Evolutionary conservation across 2,797 vertebrate genomes (phyloP).

Genomic region (Onychomys arenicola): DNA sequence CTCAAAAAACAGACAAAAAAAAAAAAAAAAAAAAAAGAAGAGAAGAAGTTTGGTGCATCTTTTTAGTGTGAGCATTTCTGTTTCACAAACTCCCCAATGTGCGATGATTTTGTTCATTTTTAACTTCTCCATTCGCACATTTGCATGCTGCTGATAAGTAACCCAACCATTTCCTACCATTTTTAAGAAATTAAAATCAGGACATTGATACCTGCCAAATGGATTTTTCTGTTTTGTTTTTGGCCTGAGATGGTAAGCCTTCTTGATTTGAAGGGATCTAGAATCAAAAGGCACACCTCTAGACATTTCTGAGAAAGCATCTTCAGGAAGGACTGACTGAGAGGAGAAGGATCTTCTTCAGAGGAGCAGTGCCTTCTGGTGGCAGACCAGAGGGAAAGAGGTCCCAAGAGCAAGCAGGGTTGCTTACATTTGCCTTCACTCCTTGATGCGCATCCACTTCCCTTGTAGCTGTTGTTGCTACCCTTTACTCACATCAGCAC

Average conservation of each 20-base stretch:
- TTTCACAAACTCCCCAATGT: neutral
- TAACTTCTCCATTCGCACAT: constrained; percentile 24
- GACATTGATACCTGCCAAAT: neutral
- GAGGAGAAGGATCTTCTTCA: neutral
- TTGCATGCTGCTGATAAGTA: neutral
- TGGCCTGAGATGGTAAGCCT: neutral
- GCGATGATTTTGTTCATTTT: neutral
- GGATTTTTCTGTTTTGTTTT: neutral
- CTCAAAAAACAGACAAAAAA: too few species aligned
- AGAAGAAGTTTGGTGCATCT: neutral
- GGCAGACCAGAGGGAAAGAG: neutral
- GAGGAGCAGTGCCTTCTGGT: neutral
- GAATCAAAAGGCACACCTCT: neutral
- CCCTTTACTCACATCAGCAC: neutral
- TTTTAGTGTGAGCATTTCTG: neutral
- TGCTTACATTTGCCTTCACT: neutral
- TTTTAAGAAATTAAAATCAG: constrained; percentile 1
- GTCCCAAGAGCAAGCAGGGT: neutral
- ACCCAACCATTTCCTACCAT: constrained; percentile 11
- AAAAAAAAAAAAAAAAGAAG: neutral
- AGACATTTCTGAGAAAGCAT: neutral
- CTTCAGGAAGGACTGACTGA: neutral
- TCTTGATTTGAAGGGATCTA: neutral
- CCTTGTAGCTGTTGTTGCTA: neutral
- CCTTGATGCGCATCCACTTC: too few species aligned